Evolutionary conservation across 2,797 vertebrate species (phyloP).

Genomic region (Ara ararauna): DNA sequence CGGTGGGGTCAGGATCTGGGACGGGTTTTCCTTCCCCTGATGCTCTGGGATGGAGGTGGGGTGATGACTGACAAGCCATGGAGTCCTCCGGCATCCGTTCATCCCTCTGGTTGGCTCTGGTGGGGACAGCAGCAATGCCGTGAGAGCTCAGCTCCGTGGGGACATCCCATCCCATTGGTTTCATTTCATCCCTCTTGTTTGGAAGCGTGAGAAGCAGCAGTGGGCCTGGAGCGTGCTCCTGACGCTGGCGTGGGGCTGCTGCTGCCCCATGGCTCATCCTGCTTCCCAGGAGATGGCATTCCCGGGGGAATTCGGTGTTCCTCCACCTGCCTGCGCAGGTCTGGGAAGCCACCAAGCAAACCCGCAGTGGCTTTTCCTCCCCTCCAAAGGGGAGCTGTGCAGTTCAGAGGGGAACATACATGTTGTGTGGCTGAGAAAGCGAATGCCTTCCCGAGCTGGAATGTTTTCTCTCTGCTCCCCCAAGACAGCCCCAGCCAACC

Average conservation of each 20-base stretch:
- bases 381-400: background rate
- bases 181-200: background rate
- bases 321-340: background rate
- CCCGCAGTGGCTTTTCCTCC: background rate
- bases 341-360: background rate
- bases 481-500: background rate
- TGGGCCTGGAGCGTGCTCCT: background rate
- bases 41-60: background rate
- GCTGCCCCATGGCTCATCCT: background rate
- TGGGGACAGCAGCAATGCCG: background rate
- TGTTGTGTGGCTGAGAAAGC: background rate
- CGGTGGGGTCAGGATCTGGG: background rate
- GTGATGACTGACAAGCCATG: background rate
- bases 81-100: accelerated
- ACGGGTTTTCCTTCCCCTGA: background rate
- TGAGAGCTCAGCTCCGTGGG: background rate
- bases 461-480: conserved; percentile 14
- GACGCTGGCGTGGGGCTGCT: background rate
- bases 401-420: background rate
- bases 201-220: background rate
- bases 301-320: accelerated
- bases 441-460: background rate
- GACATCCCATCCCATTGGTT: background rate
- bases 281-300: accelerated
- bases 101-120: background rate